These are phyloP conservation scores for Popillia japonica DNA, from an alignment of 1,140 invertebrate genomes.

Conservation along the genomic window DNA sequence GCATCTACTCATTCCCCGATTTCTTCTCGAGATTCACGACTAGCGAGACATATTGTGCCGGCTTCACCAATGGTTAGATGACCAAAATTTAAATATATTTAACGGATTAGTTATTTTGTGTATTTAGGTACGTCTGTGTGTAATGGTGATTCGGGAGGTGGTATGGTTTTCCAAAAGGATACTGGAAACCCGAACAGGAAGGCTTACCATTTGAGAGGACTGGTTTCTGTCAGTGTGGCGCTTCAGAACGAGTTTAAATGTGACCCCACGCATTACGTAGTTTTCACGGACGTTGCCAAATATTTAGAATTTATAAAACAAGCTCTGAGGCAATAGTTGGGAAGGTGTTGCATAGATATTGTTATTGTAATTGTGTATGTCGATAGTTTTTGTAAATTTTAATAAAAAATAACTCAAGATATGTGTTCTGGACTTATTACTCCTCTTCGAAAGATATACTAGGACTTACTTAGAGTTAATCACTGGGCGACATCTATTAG, in stretches of 20 bases:
- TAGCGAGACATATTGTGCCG: constrained; percentile 63
- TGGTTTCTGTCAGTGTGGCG: constrained; percentile 65
- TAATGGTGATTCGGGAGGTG: constrained; percentile 72
- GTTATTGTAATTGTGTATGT: not conserved
- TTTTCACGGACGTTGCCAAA: constrained; percentile 66
- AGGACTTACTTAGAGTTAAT: too few relatives aligned
- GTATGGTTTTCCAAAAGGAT: constrained; percentile 64
- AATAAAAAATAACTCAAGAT: not conserved
- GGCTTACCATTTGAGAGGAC: constrained; percentile 64
- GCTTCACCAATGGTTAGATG: constrained; percentile 59
- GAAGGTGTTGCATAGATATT: not conserved
- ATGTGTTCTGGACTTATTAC: too few relatives aligned
- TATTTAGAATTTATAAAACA: constrained; percentile 39
- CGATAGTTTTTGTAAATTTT: not conserved
- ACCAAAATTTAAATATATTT: constrained; percentile 35
- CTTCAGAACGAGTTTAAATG: constrained; percentile 59
- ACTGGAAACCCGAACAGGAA: constrained; percentile 59
- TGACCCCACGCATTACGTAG: constrained; percentile 63
- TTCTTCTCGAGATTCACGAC: constrained; percentile 63
- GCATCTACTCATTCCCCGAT: constrained; percentile 61
- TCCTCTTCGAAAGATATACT: too few relatives aligned
- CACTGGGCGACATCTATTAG: too few relatives aligned
- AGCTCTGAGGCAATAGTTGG: not conserved
- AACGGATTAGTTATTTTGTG: not conserved
- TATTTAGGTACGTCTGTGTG: constrained; percentile 66